These are phyloP conservation scores for Zaprionus nigranus DNA, from an alignment of 1,140 invertebrate species.

Conservation along the genomic window DNA sequence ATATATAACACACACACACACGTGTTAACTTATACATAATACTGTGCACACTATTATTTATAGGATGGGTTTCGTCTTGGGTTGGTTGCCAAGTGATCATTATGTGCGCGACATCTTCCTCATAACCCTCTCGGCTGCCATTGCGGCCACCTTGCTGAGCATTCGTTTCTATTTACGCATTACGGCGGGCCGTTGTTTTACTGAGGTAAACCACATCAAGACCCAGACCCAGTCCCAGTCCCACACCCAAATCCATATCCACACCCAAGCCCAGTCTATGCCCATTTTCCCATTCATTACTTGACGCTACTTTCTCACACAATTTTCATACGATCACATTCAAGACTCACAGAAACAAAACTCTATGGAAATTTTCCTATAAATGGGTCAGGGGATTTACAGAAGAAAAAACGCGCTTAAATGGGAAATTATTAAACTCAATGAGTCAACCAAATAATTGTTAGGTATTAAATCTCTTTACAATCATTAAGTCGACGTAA, in stretches of 20 bases:
- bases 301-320: not conserved
- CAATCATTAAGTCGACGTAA: not conserved
- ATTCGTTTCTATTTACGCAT: slow-evolving; percentile 83
- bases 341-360: not conserved
- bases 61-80: slow-evolving; percentile 80
- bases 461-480: not conserved
- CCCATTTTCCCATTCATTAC: not conserved
- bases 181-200: slow-evolving; percentile 79
- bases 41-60: slow-evolving; percentile 57
- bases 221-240: slow-evolving; percentile 16
- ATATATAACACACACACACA: slow-evolving; percentile 34
- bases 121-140: slow-evolving; percentile 66
- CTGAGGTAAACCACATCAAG: slow-evolving; percentile 69
- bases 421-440: not conserved
- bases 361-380: not conserved
- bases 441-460: not conserved
- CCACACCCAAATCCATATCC: slow-evolving; percentile 2
- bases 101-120: slow-evolving; percentile 73
- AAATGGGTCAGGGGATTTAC: not conserved
- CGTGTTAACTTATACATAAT: slow-evolving; percentile 37
- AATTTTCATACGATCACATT: not conserved
- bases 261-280: not conserved
- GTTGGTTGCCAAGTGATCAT: slow-evolving; percentile 74
- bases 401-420: not conserved
- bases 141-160: slow-evolving; percentile 76